Conservation (phyloP, 2,113 vertebrate genomes). For the Eptesicus fuscus region DNA sequence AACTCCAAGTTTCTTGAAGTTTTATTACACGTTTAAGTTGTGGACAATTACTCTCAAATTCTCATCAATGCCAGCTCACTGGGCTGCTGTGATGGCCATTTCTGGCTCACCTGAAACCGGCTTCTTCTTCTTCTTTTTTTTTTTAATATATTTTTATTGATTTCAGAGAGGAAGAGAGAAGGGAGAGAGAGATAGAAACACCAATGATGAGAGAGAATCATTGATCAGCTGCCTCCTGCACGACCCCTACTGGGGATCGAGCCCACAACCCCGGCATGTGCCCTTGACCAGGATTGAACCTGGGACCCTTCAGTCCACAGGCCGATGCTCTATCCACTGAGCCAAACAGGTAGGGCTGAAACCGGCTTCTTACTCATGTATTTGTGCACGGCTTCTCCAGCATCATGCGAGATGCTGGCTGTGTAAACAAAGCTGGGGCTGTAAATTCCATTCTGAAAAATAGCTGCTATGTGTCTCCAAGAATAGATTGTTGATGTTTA, state of each 20-base stretch:
- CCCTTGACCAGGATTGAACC: too few species aligned
- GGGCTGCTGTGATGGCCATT: background rate
- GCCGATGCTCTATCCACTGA: too few species aligned
- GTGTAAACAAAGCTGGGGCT: background rate
- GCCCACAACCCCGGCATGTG: too few species aligned
- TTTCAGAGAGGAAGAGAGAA: too few species aligned
- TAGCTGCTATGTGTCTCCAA: background rate
- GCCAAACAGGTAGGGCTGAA: background rate
- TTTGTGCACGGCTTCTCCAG: slow-evolving; percentile 12
- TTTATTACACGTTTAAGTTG: background rate
- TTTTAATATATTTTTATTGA: too few species aligned
- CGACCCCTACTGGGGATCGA: too few species aligned
- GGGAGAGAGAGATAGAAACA: too few species aligned
- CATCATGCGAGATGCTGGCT: background rate
- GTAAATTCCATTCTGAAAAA: background rate
- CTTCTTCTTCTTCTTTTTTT: background rate
- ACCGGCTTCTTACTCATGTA: background rate
- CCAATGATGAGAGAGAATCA: too few species aligned
- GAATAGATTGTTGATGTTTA: background rate
- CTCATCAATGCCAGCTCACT: background rate
- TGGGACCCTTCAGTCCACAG: too few species aligned
- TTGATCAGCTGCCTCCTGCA: too few species aligned
- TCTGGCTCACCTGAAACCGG: slow-evolving; percentile 1
- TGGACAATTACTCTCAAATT: background rate
- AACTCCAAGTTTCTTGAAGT: background rate